Conservation (phyloP, 1,140 invertebrate genomes). For the Matsumurasca onukii region DNA sequence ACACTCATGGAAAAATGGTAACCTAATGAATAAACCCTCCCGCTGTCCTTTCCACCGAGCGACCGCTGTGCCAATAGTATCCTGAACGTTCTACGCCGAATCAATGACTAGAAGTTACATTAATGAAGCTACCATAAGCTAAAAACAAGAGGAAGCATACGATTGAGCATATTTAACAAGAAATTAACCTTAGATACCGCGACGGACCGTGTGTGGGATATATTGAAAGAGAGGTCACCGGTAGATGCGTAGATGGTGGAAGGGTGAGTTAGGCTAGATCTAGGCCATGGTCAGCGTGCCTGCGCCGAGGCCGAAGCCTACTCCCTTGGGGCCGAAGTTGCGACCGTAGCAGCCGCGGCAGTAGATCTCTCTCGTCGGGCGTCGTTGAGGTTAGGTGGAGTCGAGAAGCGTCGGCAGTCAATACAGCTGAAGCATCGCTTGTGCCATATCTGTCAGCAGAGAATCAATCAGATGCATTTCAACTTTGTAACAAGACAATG, state of each 20-base stretch:
- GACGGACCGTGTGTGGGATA: too few relatives aligned
- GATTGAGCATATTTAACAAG: conserved; percentile 14
- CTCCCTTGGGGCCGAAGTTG: conserved; percentile 92
- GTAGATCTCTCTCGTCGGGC: conserved; percentile 92
- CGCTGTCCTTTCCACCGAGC: conserved; percentile 15
- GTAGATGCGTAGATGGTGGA: not conserved
- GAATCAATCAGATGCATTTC: too few relatives aligned
- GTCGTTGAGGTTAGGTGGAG: conserved; percentile 91
- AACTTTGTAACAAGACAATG: too few relatives aligned
- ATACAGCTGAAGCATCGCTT: conserved; percentile 94
- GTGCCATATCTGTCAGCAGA: conserved; percentile 92
- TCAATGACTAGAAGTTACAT: not conserved
- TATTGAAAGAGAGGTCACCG: too few relatives aligned
- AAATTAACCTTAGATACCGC: conserved; percentile 13
- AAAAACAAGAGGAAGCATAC: conserved; percentile 23
- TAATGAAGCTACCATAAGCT: conserved; percentile 26
- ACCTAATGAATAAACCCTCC: conserved; percentile 8
- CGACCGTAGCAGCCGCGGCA: conserved; percentile 91
- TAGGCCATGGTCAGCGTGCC: conserved; percentile 84
- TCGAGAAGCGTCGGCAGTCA: conserved; percentile 89
- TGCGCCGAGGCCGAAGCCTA: conserved; percentile 86
- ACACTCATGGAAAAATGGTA: too few relatives aligned
- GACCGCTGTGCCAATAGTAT: conserved; percentile 28
- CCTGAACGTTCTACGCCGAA: not conserved
- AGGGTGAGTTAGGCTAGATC: conserved; percentile 42